Evolutionary conservation across 2,113 vertebrate genomes (phyloP).

Genomic region (Bungarus multicinctus): DNA sequence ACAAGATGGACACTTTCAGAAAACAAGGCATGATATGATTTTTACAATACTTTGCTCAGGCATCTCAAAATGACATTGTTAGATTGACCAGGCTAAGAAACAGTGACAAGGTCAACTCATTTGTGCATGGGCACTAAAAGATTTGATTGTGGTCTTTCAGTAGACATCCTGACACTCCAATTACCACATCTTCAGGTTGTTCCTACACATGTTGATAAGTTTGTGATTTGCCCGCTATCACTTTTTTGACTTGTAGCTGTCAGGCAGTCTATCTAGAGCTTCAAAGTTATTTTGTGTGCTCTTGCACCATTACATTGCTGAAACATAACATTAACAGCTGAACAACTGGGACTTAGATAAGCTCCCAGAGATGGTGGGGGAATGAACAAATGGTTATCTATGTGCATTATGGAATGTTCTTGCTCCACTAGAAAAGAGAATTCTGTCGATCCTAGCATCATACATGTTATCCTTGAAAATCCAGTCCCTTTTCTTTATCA

Average conservation of each 20-base stretch:
- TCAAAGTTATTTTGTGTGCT: neutral
- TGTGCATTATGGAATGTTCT: slow-evolving; percentile 26
- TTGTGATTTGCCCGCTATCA: slow-evolving; percentile 12
- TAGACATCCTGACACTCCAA: neutral
- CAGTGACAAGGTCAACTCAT: neutral
- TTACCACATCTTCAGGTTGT: neutral
- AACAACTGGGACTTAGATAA: slow-evolving; percentile 28
- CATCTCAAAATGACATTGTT: neutral
- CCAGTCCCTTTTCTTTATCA: slow-evolving; percentile 14
- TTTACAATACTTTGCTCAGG: neutral
- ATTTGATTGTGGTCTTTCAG: neutral
- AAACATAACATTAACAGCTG: neutral
- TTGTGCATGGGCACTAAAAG: neutral
- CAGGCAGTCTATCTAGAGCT: neutral
- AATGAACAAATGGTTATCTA: slow-evolving; percentile 25
- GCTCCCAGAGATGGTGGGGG: neutral
- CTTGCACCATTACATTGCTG: neutral
- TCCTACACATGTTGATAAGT: slow-evolving; percentile 33
- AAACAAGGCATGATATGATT: neutral
- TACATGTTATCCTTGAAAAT: slow-evolving; percentile 29
- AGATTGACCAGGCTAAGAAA: neutral
- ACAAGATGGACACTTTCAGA: neutral
- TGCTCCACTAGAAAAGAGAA: slow-evolving; percentile 2
- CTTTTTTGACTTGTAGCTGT: neutral
- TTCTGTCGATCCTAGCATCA: slow-evolving; percentile 27